A percentile compares a stretch with the other conserved stretches of the same genome.
phyloP scores from a whole-genome alignment of 1,140 invertebrate species.

The Drosophila malerkotliana region DNA sequence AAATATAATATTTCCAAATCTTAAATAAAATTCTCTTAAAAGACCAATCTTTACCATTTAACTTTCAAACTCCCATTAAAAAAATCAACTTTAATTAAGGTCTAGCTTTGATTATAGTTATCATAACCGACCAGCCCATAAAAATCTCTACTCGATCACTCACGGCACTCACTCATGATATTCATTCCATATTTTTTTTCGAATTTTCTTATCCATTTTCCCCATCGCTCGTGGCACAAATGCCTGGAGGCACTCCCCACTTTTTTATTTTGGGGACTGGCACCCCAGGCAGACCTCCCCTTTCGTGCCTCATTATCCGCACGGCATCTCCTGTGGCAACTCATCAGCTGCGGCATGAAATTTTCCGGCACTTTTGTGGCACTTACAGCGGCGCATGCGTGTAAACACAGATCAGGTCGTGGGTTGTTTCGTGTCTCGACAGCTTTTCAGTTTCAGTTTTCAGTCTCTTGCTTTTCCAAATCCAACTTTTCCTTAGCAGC shows the following conservation, averaged over 20 bases:
- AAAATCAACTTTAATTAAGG: conserved; percentile 3
- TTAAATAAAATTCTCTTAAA: too few species aligned
- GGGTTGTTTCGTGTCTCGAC: conserved; percentile 15
- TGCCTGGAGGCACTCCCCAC: conserved; percentile 32
- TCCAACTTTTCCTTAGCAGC: conserved; percentile 10
- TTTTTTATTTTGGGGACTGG: neutral
- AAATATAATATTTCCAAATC: too few species aligned
- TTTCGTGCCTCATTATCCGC: conserved; percentile 15
- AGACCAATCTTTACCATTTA: neutral
- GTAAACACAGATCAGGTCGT: conserved; percentile 42
- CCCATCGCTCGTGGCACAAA: conserved; percentile 11
- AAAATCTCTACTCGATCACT: conserved; percentile 22
- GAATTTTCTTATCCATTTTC: conserved; percentile 31
- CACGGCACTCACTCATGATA: conserved; percentile 12
- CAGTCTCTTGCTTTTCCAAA: neutral
- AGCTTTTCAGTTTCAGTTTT: neutral
- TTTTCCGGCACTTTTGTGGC: conserved; percentile 67
- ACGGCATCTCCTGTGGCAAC: conserved; percentile 53
- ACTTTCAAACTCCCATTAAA: neutral
- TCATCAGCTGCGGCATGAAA: conserved; percentile 45
- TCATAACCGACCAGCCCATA: conserved; percentile 2
- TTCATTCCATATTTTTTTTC: conserved; percentile 8
- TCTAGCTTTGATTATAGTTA: neutral
- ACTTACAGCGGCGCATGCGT: conserved; percentile 58
- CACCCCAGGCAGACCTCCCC: neutral